phyloP scores from a whole-genome alignment of 2,888 invertebrate genomes.

The Trachelus tabidus region DNA sequence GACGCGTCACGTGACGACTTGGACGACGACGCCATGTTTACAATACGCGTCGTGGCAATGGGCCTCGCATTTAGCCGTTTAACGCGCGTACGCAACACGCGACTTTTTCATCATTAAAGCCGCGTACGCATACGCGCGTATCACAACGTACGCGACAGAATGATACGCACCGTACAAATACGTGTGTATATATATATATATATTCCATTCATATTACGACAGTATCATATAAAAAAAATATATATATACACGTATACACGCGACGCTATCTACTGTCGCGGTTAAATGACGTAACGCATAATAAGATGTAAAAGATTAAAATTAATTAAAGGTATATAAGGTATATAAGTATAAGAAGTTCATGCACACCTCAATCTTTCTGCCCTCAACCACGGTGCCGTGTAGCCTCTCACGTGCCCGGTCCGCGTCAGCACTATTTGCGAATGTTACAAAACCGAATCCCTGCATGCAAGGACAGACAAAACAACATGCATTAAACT shows the following conservation, averaged over 20 bases:
- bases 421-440: slow-evolving; percentile 99
- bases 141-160: too few relatives aligned
- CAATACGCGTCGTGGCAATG: too few relatives aligned
- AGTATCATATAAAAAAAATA: too few relatives aligned
- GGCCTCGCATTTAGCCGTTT: too few relatives aligned
- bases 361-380: slow-evolving; percentile 99
- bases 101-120: too few relatives aligned
- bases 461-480: slow-evolving; percentile 99
- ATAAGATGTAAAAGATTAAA: slow-evolving; percentile 30
- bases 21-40: too few relatives aligned
- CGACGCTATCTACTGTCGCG: neutral
- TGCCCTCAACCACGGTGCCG: slow-evolving; percentile 99
- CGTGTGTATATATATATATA: slow-evolving; percentile 31
- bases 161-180: slow-evolving; percentile 12
- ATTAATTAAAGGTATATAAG: slow-evolving; percentile 35
- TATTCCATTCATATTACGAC: slow-evolving; percentile 22
- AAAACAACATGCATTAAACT: slow-evolving; percentile 90
- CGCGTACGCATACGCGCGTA: too few relatives aligned
- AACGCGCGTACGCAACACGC: too few relatives aligned
- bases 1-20: too few relatives aligned
- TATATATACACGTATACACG: slow-evolving; percentile 39
- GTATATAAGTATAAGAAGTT: slow-evolving; percentile 71
- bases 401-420: slow-evolving; percentile 99
- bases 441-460: slow-evolving; percentile 99
- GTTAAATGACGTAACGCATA: slow-evolving; percentile 17